These are phyloP conservation scores for Neuroterus valhalla DNA, from an alignment of 1,140 invertebrate species.

Conservation along the genomic window DNA sequence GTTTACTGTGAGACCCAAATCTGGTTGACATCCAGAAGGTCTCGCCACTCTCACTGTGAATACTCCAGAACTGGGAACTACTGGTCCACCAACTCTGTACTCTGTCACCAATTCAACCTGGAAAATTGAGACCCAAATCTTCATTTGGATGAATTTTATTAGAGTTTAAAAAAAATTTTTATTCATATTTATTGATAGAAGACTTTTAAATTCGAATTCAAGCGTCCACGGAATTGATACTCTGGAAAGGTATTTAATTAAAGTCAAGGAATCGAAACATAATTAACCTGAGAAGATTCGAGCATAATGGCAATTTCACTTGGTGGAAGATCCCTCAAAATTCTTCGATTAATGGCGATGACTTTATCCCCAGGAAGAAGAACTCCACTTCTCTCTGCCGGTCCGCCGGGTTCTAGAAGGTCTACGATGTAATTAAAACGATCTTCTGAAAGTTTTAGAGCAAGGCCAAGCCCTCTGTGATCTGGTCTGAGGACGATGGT, in stretches of 20 bases:
- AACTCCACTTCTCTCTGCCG: slow-evolving; percentile 81
- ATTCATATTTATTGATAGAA: background rate
- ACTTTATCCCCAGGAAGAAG: slow-evolving; percentile 81
- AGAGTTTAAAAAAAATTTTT: background rate
- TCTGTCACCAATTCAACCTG: slow-evolving; percentile 84
- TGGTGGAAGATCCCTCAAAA: slow-evolving; percentile 66
- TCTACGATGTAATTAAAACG: slow-evolving; percentile 66
- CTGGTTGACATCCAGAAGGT: slow-evolving; percentile 78
- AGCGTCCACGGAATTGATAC: background rate
- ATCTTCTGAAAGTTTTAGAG: slow-evolving; percentile 65
- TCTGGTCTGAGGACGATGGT: slow-evolving; percentile 69
- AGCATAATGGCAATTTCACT: slow-evolving; percentile 66
- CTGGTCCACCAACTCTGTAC: slow-evolving; percentile 94
- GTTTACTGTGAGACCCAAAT: slow-evolving; percentile 91
- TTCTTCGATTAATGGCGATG: slow-evolving; percentile 79
- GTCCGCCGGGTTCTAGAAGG: slow-evolving; percentile 69
- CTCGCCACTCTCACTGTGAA: slow-evolving; percentile 93
- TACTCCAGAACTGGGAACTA: slow-evolving; percentile 91
- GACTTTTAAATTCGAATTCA: background rate
- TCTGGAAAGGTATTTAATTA: too few relatives aligned
- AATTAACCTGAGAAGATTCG: slow-evolving; percentile 64
- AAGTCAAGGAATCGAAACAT: background rate
- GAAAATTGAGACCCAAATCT: background rate
- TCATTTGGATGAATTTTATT: background rate
- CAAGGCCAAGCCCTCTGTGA: slow-evolving; percentile 68